Conservation (phyloP, 35 echinoderm and acorn worm genomes). For the Apostichopus japonicus region DNA sequence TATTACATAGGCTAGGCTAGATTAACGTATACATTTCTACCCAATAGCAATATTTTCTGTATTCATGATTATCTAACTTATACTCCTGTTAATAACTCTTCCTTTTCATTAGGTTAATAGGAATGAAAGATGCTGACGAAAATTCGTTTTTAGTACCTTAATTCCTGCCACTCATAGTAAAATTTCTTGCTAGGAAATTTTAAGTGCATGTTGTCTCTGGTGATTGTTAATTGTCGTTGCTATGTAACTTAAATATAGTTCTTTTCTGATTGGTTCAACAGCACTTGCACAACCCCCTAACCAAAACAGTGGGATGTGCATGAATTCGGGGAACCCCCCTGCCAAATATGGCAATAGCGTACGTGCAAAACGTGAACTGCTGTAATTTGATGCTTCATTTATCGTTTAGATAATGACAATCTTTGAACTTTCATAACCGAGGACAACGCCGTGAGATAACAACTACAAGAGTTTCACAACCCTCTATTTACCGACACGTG, state of each 20-base stretch:
- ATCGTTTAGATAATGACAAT: background rate
- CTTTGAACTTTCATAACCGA: background rate
- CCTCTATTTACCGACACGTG: background rate
- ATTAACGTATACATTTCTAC: background rate
- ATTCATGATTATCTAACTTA: no score
- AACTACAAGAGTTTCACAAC: background rate
- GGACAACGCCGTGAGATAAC: background rate
- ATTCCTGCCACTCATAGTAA: conserved; percentile 85
- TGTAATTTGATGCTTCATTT: background rate
- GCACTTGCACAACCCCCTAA: background rate
- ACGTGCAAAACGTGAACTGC: conserved; percentile 66
- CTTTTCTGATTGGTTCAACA: background rate
- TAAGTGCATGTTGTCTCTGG: conserved; percentile 71
- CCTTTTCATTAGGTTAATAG: no score
- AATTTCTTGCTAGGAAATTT: conserved; percentile 75
- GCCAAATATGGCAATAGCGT: conserved; percentile 76
- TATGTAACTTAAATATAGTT: background rate
- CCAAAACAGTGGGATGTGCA: no score
- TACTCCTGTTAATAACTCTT: no score
- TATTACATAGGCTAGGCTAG: no score
- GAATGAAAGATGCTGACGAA: no score
- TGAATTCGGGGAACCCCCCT: conserved; percentile 51
- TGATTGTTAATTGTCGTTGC: conserved; percentile 7
- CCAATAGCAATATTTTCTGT: no score
- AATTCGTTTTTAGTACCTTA: conserved; percentile 62